Conservation (phyloP, 2,797 vertebrate genomes). For the Gymnoscopelus microlampas region DNA sequence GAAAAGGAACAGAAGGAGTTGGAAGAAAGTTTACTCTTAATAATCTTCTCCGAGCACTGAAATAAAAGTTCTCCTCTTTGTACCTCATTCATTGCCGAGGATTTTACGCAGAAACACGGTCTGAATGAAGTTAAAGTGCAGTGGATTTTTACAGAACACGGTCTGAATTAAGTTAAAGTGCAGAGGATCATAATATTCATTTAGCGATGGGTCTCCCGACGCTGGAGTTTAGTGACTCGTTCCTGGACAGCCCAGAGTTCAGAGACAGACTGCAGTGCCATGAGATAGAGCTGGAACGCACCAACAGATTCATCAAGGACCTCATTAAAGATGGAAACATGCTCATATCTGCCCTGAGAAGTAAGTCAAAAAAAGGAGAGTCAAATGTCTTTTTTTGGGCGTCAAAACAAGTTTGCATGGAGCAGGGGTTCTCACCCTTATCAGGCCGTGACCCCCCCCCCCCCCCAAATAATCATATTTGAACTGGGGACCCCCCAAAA, state of each 20-base stretch:
- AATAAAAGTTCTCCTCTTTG: neutral
- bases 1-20: constrained; percentile 26
- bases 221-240: constrained; percentile 96
- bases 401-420: too few species aligned
- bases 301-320: constrained; percentile 97
- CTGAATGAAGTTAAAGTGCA: neutral
- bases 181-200: constrained; percentile 11
- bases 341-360: constrained; percentile 90
- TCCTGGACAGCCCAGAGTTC: constrained; percentile 95
- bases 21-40: constrained; percentile 22
- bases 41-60: constrained; percentile 10
- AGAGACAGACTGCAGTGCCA: constrained; percentile 94
- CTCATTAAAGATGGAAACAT: constrained; percentile 96
- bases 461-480: too few species aligned
- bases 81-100: neutral
- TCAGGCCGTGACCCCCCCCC: too few species aligned
- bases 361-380: constrained; percentile 79
- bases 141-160: neutral
- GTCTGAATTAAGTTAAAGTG: neutral
- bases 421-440: too few species aligned
- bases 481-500: too few species aligned
- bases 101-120: too few species aligned
- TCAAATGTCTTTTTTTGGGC: neutral
- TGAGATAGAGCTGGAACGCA: constrained; percentile 94
- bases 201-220: constrained; percentile 92